phyloP scores from a whole-genome alignment of 2,113 vertebrate genomes.

The Gobio gobio region DNA sequence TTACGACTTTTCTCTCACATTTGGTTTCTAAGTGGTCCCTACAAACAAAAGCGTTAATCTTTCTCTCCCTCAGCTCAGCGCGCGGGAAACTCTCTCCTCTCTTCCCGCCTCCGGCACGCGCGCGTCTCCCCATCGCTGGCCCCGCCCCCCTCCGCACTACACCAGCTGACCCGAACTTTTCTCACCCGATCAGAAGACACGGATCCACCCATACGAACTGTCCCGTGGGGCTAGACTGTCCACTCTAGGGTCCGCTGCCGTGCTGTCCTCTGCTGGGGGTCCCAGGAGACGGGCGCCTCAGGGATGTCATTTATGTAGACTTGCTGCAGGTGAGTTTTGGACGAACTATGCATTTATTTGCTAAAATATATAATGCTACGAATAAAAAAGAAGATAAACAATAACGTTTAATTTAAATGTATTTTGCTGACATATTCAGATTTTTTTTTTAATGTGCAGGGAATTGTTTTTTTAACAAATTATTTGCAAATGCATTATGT shows the following conservation, averaged over 20 bases:
- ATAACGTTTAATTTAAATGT: not conserved
- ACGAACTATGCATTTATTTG: not conserved
- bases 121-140: conserved; percentile 27
- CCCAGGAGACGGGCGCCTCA: not conserved
- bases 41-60: not conserved
- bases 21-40: not conserved
- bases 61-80: not conserved
- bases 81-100: conserved; percentile 7
- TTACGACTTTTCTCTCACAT: not conserved
- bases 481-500: not conserved
- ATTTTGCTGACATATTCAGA: not conserved
- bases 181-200: conserved; percentile 2
- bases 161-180: conserved; percentile 7
- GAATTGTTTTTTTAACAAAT: not conserved
- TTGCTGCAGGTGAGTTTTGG: not conserved
- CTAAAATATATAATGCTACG: not conserved
- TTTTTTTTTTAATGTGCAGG: not conserved
- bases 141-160: conserved; percentile 21
- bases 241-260: no score
- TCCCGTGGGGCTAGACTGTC: not conserved
- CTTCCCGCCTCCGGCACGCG: conserved; percentile 31
- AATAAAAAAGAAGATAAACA: no score
- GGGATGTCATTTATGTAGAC: not conserved
- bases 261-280: not conserved
- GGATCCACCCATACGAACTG: not conserved